These are phyloP conservation scores for Ursus arctos DNA, from an alignment of 2,113 vertebrate species.

Conservation along the genomic window DNA sequence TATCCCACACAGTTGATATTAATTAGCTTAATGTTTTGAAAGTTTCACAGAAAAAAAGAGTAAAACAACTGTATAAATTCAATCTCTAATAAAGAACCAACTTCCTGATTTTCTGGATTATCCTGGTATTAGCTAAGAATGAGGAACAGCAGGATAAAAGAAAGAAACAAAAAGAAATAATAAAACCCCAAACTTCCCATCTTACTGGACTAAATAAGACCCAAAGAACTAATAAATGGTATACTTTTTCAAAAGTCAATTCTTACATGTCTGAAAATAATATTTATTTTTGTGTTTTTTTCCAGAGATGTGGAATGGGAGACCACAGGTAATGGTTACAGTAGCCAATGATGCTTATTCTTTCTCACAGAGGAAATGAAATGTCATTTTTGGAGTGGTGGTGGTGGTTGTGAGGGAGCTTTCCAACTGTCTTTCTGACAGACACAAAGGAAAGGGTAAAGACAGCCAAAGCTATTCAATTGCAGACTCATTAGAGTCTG, in stretches of 20 bases:
- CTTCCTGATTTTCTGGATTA: background rate
- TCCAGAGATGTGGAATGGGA: background rate
- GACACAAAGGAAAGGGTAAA: background rate
- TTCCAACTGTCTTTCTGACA: conserved; percentile 31
- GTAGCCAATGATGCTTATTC: background rate
- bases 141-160: background rate
- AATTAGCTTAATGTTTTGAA: conserved; percentile 1
- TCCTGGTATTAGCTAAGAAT: background rate
- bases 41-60: background rate
- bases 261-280: background rate
- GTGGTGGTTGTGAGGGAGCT: background rate
- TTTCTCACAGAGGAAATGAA: conserved; percentile 4
- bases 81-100: background rate
- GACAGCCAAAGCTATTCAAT: background rate
- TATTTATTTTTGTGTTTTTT: background rate
- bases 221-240: background rate
- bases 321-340: too few relatives aligned
- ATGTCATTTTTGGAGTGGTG: background rate
- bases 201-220: background rate
- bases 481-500: conserved; percentile 17
- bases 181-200: background rate
- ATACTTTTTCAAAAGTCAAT: background rate
- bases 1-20: conserved; percentile 1
- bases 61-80: background rate
- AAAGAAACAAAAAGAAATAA: background rate